Conservation (phyloP, 2,888 invertebrate species). For the Epinotia nisella region DNA sequence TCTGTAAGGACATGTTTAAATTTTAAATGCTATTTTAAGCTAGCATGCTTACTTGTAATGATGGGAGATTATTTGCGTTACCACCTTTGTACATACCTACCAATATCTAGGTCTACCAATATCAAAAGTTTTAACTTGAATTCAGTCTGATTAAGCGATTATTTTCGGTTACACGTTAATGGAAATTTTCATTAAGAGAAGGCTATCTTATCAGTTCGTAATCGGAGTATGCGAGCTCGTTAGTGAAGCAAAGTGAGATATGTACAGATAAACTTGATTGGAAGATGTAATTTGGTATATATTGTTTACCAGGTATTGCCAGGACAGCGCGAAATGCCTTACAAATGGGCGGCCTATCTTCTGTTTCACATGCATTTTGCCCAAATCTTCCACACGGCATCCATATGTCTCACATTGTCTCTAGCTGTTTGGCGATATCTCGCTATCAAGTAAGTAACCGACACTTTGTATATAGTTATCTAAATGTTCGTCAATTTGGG, state of each 20-base stretch:
- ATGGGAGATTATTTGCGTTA: too few relatives aligned
- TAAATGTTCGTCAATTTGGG: background rate
- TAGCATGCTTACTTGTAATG: too few relatives aligned
- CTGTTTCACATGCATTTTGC: slow-evolving; percentile 93
- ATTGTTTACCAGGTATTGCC: slow-evolving; percentile 81
- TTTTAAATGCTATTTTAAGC: too few relatives aligned
- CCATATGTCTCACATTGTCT: slow-evolving; percentile 91
- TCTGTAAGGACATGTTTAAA: too few relatives aligned
- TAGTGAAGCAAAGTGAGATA: slow-evolving; percentile 11
- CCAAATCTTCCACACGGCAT: slow-evolving; percentile 92
- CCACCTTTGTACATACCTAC: too few relatives aligned
- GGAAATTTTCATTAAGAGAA: slow-evolving; percentile 27
- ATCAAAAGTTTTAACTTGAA: slow-evolving; percentile 1
- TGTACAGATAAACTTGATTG: slow-evolving; percentile 28
- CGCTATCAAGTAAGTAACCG: slow-evolving; percentile 88
- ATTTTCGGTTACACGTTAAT: slow-evolving; percentile 1
- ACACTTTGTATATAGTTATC: background rate
- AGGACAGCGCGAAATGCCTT: slow-evolving; percentile 87
- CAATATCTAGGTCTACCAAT: too few relatives aligned
- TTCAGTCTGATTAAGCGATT: background rate
- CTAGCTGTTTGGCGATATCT: slow-evolving; percentile 95
- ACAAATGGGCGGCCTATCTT: slow-evolving; percentile 89
- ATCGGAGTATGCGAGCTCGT: slow-evolving; percentile 12
- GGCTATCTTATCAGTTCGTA: slow-evolving; percentile 36
- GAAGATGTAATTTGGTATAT: background rate